Evolutionary conservation across 2,797 vertebrate genomes (phyloP).

Genomic region (Sebastes cheni): DNA sequence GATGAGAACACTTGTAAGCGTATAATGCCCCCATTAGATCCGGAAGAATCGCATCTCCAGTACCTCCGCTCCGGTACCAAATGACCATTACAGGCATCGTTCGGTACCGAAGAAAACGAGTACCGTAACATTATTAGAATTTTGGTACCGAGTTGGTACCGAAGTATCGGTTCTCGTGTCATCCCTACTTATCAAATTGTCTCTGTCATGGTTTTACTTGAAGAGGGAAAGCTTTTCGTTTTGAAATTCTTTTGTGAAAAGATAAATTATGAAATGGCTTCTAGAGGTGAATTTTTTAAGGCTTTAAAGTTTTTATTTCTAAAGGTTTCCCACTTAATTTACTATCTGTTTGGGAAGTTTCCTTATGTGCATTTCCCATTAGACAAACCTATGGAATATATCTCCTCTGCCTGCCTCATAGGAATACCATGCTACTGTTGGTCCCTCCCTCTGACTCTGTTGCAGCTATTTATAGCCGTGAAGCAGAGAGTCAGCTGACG

Average conservation of each 20-base stretch:
- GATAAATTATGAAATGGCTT: background rate
- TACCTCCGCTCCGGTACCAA: no score
- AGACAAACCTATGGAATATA: slow-evolving; percentile 51
- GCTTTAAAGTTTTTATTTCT: background rate
- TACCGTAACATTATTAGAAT: no score
- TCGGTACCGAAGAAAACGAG: no score
- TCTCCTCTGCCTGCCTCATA: slow-evolving; percentile 53
- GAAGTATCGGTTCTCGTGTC: no score
- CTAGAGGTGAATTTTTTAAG: background rate
- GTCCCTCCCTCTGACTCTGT: slow-evolving; percentile 77
- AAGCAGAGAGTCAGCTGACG: slow-evolving; percentile 85
- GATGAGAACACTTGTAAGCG: no score
- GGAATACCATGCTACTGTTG: slow-evolving; percentile 64
- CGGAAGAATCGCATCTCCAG: no score
- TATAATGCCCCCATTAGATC: no score
- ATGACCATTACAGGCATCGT: no score
- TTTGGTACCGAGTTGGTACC: no score
- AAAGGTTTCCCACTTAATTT: background rate
- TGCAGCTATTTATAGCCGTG: slow-evolving; percentile 83
- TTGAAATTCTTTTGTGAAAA: background rate
- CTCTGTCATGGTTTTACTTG: background rate
- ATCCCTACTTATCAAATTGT: background rate
- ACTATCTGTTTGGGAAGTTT: slow-evolving; percentile 5
- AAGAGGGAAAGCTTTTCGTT: background rate
- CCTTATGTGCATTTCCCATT: background rate